Evolutionary conservation across 2,888 invertebrate genomes (phyloP), one percentile per base, ranked within the genome.

Genomic region (Lacanobia oleracea): DNA sequence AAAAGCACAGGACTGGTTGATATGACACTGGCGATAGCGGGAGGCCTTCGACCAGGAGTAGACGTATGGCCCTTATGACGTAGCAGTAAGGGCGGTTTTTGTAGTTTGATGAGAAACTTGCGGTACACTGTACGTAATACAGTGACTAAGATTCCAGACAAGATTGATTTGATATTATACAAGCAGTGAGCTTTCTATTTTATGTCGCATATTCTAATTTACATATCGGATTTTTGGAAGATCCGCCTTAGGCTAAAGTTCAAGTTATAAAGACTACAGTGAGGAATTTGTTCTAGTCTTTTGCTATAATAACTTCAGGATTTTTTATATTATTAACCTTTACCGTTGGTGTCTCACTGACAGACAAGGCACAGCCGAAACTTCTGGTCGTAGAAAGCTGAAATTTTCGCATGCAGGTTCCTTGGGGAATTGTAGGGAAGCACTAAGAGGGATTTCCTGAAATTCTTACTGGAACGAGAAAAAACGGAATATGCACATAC

Each of bases 211-310:
- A 67, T 56, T 64, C 48, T 66, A 57, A 79, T 78, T 79, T 79
- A 66, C 79, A 79, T 79, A 79, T 64, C 59, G 79, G 51, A 69
- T 75, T 69, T 79, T 69, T 60, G 14, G 40, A 73, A 16, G 16
- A 53, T 37, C 65, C 23, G 62, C 37, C 45, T 43, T 8, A 45
- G n/a, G 14, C 48, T 66, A 37, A 54, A 37, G 69, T 50, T 50
- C 37, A 54, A 65, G 21, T 18, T 16, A 23, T 33, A 6, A 18
- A 23, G 14, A 14, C 27, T 27, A 16, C 12, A 43, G 21, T 51
- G 10, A 51, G 6, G 21, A 21, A 21, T 48, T 56, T 9, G 14
- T 33, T 53, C 14, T 3, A 37, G 21, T 18, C 2, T 14, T 45
- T 54, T 10, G 18, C 12, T 66, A n/a, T 33, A 16, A 43, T 23